Base-by-base conservation (phyloP, 2,888 invertebrate species). In the Imbricaverruca yamaguchii region DNA sequence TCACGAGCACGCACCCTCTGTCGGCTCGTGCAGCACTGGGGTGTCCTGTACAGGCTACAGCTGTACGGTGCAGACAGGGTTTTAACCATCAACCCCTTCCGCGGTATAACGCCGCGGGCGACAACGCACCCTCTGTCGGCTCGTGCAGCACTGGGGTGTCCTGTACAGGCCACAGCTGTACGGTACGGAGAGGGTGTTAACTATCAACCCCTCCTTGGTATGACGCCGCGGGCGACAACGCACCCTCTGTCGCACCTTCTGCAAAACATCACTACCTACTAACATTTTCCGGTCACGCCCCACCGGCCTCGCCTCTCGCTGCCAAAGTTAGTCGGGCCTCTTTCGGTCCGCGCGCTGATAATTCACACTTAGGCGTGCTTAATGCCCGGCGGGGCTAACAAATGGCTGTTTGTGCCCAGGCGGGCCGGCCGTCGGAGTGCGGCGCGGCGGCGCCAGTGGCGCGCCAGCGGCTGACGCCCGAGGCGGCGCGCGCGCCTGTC, bases 361-460 rank as follows among this genome's bases (percentile, higher is more conserved):
- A 74, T 74, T 74, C 74, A 74, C 74, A 74, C 74, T 74, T 74
- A 74, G 55, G 55, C 74, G 74, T 74, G 74, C 55, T 74, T 74
- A 74, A 74, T 74, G 74, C 53, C 74, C 55, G 53, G 21, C 53
- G 74, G 74, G 53, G 23, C 69, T 53, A 74, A 74, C 74, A 74
- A 55, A 53, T 10, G 74, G n/a, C 53, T 74, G 74, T 74, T 74
- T 74, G 74, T 74, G 74, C 74, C 69, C 11, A 39, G 39, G 69
- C 69, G 69, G 3, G 15, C 15, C 13, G 13, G 25, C 69, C 39
- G 18, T 61, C 15, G 12, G 69, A 53, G n/a, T 12, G 69, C 25
- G 39, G 69, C 25, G 39, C 69, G 69, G 74, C 53, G 74, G 74
- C 55, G 74, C 21, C 53, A 21, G 53, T 55, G 55, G 55, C 74